Percentiles rank a stretch among this genome's conserved stretches.
Evolutionary conservation across 2,113 vertebrate genomes (phyloP).

Genomic region (Spermophilus dauricus): DNA sequence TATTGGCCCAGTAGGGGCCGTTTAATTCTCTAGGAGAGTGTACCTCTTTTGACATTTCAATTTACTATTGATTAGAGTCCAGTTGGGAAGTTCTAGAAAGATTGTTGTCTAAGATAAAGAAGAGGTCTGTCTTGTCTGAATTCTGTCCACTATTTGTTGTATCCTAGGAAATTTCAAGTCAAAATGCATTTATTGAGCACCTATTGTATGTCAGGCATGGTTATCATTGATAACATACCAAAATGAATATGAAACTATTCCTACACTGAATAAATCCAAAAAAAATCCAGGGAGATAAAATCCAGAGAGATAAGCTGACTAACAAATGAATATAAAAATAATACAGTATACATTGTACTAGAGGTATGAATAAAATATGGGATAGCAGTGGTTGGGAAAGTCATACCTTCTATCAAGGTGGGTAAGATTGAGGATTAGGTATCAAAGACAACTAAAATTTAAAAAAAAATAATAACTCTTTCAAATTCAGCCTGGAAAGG

Average conservation of each 20-base stretch:
- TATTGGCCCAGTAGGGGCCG: background rate
- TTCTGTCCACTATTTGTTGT: background rate
- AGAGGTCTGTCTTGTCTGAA: background rate
- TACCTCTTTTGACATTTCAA: slow-evolving; percentile 16
- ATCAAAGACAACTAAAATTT: background rate
- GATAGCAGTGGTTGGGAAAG: background rate
- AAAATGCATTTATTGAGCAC: background rate
- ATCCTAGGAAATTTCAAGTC: background rate
- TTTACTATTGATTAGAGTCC: slow-evolving; percentile 39
- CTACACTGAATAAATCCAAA: background rate
- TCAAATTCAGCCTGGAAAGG: background rate
- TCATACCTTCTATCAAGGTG: background rate
- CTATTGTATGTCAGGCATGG: background rate
- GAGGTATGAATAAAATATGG: background rate
- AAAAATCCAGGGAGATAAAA: background rate
- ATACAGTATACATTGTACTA: no score
- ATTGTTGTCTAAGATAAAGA: background rate
- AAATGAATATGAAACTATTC: background rate
- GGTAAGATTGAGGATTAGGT: background rate
- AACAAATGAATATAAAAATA: background rate
- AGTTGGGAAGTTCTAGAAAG: background rate
- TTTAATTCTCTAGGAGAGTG: background rate
- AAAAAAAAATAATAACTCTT: background rate
- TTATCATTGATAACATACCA: background rate
- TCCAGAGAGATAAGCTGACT: background rate